Base-by-base conservation (phyloP, 2,113 vertebrate genomes). In the Corythornis madagascariensis region DNA sequence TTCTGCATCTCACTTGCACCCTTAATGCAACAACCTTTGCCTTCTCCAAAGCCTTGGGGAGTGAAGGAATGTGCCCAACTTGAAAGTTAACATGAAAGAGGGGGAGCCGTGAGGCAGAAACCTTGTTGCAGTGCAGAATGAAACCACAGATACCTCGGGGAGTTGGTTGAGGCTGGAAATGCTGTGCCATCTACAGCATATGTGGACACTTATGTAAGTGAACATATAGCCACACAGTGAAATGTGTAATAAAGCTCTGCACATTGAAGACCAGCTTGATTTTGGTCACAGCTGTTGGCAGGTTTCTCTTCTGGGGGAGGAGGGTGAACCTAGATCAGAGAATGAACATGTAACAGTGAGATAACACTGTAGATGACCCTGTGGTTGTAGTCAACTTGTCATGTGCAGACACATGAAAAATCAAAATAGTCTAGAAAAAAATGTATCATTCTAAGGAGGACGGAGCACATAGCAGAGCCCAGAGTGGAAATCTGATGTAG, bases 21-120 rank as follows among this genome's bases (percentile, higher is more conserved):
- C 21, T 24, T 50, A 50, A 11, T 50, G 48, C 10, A 22, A 50
- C 21, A 50, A 50, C 48, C 48, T 50, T 50, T 50, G 0, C 24
- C 24, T 75, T 84, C 57, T 94, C 35, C 53, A 60, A 81, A 93
- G 28, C 57, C 50, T 40, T 0, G 0, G 21, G n/a, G 19, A 85
- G 26, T 0, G 2, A 66, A 89, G n/a, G 50, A 89, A 61, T 0
- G 0, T 24, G 28, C 40, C 40, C 3, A 1, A 10, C 25, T 8
- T 3, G 4, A 29, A 16, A 71, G 4, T 6, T 0, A 1, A 24
- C 3, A 5, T 18, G 24, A 77, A 6, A 25, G 17, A 19, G 9
- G n/a, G n/a, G 22, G 59, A 73, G 40, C 14, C 76, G 31, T 12
- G 50, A 73, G 43, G 17, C 22, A 79, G 55, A 89, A 79, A 55